Evolutionary conservation across 2,888 invertebrate species (phyloP).

Genomic region (Epistrophe grossulariae): DNA sequence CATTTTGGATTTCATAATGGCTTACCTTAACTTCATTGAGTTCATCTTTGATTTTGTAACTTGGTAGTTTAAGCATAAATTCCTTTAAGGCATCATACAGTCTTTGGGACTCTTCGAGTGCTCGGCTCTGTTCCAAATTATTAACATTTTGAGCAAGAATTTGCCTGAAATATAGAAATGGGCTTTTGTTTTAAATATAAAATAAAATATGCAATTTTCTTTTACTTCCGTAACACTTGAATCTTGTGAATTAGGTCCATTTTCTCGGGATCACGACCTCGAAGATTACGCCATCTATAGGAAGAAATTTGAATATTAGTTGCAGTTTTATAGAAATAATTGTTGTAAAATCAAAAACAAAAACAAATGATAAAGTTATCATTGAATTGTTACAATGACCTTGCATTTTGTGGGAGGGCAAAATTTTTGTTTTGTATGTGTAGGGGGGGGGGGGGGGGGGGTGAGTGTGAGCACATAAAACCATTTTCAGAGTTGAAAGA

Average conservation of each 20-base stretch:
- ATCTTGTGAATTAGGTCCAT: constrained; percentile 93
- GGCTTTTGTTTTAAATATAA: neutral
- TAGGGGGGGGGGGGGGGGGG: too few species aligned
- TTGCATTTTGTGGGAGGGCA: too few species aligned
- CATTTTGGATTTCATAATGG: too few species aligned
- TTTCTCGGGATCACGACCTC: constrained; percentile 94
- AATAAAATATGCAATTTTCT: neutral
- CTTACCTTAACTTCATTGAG: constrained; percentile 82
- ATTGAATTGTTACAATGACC: too few species aligned
- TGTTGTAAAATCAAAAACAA: too few species aligned
- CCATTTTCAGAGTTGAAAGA: too few species aligned
- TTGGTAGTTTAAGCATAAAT: constrained; percentile 82
- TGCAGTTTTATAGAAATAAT: too few species aligned
- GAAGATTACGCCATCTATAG: constrained; percentile 92
- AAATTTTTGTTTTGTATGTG: too few species aligned
- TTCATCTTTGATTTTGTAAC: constrained; percentile 81
- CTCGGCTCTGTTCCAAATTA: constrained; percentile 80
- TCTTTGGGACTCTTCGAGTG: constrained; percentile 81
- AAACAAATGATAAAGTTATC: too few species aligned
- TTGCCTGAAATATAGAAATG: constrained; percentile 78
- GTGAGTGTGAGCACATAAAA: too few species aligned
- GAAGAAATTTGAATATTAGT: neutral
- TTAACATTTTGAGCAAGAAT: constrained; percentile 81
- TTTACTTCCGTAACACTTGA: constrained; percentile 91
- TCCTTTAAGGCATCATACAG: constrained; percentile 82